Evolutionary conservation across 2,797 vertebrate species (phyloP).

Genomic region (Gobio occitaniae): DNA sequence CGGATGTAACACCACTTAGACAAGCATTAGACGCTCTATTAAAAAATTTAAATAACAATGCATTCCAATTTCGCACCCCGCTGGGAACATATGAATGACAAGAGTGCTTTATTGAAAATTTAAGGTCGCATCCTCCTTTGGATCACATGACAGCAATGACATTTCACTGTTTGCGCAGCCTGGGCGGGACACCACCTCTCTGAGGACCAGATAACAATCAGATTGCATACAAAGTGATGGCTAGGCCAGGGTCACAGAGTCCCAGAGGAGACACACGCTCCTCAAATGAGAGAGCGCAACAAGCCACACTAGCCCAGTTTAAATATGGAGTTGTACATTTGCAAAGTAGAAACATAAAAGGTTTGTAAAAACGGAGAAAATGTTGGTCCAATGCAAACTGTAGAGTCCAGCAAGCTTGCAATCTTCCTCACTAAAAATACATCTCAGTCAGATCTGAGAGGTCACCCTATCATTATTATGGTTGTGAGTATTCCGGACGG

Average conservation of each 20-base stretch:
- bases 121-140: constrained; percentile 15
- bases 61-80: constrained; percentile 32
- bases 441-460: constrained; percentile 27
- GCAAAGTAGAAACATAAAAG: constrained; percentile 26
- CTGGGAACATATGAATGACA: constrained; percentile 46
- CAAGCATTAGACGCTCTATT: constrained; percentile 47
- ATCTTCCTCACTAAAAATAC: constrained; percentile 59
- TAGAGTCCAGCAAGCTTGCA: constrained; percentile 59
- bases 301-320: constrained; percentile 18
- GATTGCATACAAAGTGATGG: constrained; percentile 52
- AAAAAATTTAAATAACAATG: constrained; percentile 10
- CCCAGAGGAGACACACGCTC: constrained; percentile 12
- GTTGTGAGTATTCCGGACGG: constrained; percentile 10
- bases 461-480: constrained; percentile 54
- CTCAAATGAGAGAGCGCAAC: constrained; percentile 29
- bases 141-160: constrained; percentile 49
- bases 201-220: constrained; percentile 43
- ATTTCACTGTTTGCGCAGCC: constrained; percentile 15
- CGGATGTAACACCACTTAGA: constrained; percentile 50
- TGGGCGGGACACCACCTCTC: constrained; percentile 26
- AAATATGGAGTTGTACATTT: constrained; percentile 20
- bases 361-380: constrained; percentile 55
- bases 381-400: constrained; percentile 60
- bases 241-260: constrained; percentile 41
- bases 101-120: constrained; percentile 30